Percentiles rank a stretch among this genome's conserved stretches.
Evolutionary conservation across 2,797 vertebrate species (phyloP).

Genomic region (Sebastes matsubarae): DNA sequence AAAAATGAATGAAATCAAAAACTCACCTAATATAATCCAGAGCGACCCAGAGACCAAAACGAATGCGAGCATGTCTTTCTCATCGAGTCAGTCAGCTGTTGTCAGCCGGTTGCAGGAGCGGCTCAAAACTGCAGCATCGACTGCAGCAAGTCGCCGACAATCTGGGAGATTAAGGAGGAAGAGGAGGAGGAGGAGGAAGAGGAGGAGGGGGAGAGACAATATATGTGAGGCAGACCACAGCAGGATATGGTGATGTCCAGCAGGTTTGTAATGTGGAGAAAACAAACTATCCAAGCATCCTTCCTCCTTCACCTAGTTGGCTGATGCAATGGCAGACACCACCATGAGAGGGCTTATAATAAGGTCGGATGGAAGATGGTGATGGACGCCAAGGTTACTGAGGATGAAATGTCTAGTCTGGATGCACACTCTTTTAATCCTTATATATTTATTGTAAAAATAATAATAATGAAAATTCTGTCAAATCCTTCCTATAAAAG

Average conservation of each 20-base stretch:
- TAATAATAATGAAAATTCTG: accelerated
- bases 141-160: conserved; percentile 80
- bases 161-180: conserved; percentile 74
- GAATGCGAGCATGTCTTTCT: conserved; percentile 86
- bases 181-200: conserved; percentile 6
- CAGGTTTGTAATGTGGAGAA: conserved; percentile 31
- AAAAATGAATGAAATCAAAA: neutral
- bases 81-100: conserved; percentile 79
- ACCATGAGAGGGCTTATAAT: neutral
- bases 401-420: neutral
- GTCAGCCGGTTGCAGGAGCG: conserved; percentile 61
- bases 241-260: conserved; percentile 40
- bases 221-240: conserved; percentile 53
- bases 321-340: conserved; percentile 58
- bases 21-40: conserved; percentile 87
- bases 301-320: conserved; percentile 53
- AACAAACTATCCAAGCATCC: conserved; percentile 49
- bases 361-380: conserved; percentile 24
- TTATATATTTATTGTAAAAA: neutral
- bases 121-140: conserved; percentile 78
- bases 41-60: conserved; percentile 85
- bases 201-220: neutral
- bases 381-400: conserved; percentile 50
- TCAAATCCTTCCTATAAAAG: neutral
- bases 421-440: neutral